A percentile compares a stretch with the other conserved stretches of the same genome.
These are phyloP conservation scores for Acanthurus lineatus DNA, from an alignment of 2,797 vertebrate genomes.

Conservation along the genomic window DNA sequence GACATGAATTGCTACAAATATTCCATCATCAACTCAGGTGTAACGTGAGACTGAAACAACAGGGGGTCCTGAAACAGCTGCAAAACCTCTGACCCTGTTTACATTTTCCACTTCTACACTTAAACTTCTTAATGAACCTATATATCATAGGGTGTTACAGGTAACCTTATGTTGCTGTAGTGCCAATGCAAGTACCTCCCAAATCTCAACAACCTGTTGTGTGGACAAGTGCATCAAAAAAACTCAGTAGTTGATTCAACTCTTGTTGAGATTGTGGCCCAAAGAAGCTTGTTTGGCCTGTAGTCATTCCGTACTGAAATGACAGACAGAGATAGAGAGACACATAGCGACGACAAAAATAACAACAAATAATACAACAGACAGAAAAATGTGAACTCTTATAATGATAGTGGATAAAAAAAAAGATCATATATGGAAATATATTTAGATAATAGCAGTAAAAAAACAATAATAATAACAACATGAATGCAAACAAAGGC, in stretches of 20 bases:
- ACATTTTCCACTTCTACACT: neutral
- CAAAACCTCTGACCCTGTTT: conserved; percentile 9
- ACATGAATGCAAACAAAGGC: too few species aligned
- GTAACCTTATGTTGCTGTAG: neutral
- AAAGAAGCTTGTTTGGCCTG: too few species aligned
- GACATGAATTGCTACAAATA: conserved; percentile 25
- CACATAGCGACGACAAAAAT: too few species aligned
- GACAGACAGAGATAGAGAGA: too few species aligned
- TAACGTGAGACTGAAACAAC: neutral
- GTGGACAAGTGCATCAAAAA: neutral
- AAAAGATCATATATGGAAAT: too few species aligned
- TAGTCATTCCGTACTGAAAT: too few species aligned
- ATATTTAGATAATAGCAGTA: too few species aligned
- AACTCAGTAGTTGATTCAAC: neutral
- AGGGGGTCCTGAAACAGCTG: conserved; percentile 1
- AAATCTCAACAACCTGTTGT: neutral
- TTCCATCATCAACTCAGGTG: conserved; percentile 2
- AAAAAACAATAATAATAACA: too few species aligned
- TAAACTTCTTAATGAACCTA: neutral
- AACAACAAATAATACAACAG: too few species aligned
- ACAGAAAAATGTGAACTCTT: too few species aligned
- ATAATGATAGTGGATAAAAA: too few species aligned
- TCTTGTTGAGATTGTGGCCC: too few species aligned
- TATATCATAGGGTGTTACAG: neutral
- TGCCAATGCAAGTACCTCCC: neutral